A percentile compares a stretch with the other conserved stretches of the same genome.
phyloP scores from a whole-genome alignment of 1,140 invertebrate species.

The Amphibalanus amphitrite region DNA sequence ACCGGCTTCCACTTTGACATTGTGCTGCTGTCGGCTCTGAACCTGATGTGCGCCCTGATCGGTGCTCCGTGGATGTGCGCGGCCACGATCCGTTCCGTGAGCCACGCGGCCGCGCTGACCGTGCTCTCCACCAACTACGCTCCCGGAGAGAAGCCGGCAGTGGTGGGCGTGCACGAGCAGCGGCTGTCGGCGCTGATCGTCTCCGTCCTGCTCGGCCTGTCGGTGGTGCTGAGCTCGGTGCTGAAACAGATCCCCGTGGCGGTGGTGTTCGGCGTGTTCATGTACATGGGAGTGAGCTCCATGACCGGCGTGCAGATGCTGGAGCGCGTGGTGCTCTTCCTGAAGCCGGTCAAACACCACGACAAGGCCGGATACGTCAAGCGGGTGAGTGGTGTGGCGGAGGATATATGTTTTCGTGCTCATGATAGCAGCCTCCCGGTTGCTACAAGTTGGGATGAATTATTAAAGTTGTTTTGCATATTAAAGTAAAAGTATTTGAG shows the following conservation, averaged over 20 bases:
- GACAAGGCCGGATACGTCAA: constrained; percentile 45
- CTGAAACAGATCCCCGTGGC: constrained; percentile 73
- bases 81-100: constrained; percentile 81
- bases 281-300: constrained; percentile 91
- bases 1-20: constrained; percentile 91
- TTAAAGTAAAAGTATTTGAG: too few species aligned
- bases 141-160: constrained; percentile 85
- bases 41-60: constrained; percentile 58
- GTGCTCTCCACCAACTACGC: constrained; percentile 84
- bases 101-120: constrained; percentile 79
- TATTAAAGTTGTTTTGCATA: too few species aligned
- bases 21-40: constrained; percentile 62
- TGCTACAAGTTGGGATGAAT: too few species aligned
- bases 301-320: constrained; percentile 83
- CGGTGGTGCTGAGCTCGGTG: constrained; percentile 59
- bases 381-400: constrained; percentile 28
- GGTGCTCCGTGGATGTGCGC: constrained; percentile 90
- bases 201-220: constrained; percentile 51
- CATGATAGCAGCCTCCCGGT: too few species aligned
- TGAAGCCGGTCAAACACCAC: constrained; percentile 89
- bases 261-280: constrained; percentile 86
- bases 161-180: constrained; percentile 78
- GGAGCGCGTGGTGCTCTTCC: constrained; percentile 61
- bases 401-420: too few species aligned
- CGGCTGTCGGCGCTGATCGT: constrained; percentile 56